A percentile compares a stretch with the other conserved stretches of the same genome.
These are phyloP conservation scores for Tetramorium parvispinum DNA, from an alignment of 1,140 invertebrate genomes.

Conservation along the genomic window DNA sequence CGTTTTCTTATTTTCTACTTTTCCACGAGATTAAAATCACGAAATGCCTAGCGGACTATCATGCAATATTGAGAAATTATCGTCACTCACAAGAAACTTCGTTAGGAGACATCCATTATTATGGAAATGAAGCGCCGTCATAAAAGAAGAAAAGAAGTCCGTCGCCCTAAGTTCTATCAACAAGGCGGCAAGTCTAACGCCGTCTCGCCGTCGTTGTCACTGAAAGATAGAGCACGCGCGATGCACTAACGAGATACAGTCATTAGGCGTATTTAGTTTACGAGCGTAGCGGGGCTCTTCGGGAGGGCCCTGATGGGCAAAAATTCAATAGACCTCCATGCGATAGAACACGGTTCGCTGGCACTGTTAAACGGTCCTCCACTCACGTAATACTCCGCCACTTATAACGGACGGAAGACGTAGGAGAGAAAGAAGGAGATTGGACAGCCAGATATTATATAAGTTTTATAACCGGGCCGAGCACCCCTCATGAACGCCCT, in stretches of 20 bases:
- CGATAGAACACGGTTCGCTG: constrained; percentile 82
- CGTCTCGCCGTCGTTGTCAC: constrained; percentile 12
- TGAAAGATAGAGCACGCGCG: constrained; percentile 76
- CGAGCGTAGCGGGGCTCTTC: constrained; percentile 68
- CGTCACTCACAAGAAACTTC: background rate
- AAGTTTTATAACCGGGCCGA: constrained; percentile 72
- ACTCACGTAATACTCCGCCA: constrained; percentile 72
- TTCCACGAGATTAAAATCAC: background rate
- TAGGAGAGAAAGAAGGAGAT: constrained; percentile 73
- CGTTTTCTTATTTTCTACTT: background rate
- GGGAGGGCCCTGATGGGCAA: constrained; percentile 75
- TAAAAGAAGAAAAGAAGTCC: constrained; percentile 35
- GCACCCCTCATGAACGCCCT: constrained; percentile 50
- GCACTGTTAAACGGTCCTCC: constrained; percentile 80
- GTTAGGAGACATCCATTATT: constrained; percentile 13
- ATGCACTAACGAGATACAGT: constrained; percentile 81
- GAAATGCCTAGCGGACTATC: background rate
- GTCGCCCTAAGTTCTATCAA: constrained; percentile 40
- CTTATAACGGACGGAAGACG: constrained; percentile 71
- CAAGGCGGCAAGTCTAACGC: constrained; percentile 23
- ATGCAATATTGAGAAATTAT: constrained; percentile 8
- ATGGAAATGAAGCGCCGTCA: constrained; percentile 38
- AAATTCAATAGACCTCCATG: constrained; percentile 82
- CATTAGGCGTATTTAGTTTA: constrained; percentile 83
- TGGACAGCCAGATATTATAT: constrained; percentile 72